Base-by-base conservation (phyloP, 2,113 vertebrate genomes). In the Podarcis muralis region DNA sequence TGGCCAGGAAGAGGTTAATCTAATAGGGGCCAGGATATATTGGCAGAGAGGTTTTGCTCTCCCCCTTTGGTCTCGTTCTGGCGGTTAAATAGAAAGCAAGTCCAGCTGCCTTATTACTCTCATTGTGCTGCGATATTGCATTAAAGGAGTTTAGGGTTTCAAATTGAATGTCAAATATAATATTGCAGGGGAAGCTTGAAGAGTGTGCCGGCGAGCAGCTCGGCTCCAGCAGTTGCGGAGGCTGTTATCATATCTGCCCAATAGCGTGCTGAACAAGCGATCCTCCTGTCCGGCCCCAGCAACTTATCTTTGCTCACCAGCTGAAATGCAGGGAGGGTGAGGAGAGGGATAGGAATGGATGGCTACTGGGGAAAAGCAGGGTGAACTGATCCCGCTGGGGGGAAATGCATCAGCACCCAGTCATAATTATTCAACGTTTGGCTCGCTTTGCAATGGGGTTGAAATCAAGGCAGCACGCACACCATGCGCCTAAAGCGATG, bases 101-200 rank as follows among this genome's bases (percentile, higher is more conserved):
- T 85, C 85, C 37, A 89, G 83, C 87, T 84, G 88, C 90, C 91
- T 95, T 95, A 93, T 95, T 95, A 94, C 91, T 95, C 94, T 93
- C 92, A 95, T 93, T 94, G 92, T 95, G 94, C 85, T 83, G 92
- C 93, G 92, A 94, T 95, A 92, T 81, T 92, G 87, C 93, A 92
- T 95, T 96, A 95, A 94, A 95, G 93, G 91, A 95, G 90, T 95
- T 96, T 93, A 95, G 87, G 90, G 90, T 94, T 96, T 95, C 94
- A 94, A 96, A 96, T 95, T 94, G 93, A 95, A 95, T 93, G 95
- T 96, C 95, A 96, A 95, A 95, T 95, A 95, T 92, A 95, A 95
- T 96, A 94, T 94, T 85, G 91, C 90, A 89, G 94, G 91, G 90
- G 89, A 94, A 92, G 88, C 89, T 94, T 95, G 95, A 96, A 83